Evolutionary conservation across 2,888 invertebrate species (phyloP), one percentile per base, ranked within the genome.

Genomic region (Leistus spinibarbis): DNA sequence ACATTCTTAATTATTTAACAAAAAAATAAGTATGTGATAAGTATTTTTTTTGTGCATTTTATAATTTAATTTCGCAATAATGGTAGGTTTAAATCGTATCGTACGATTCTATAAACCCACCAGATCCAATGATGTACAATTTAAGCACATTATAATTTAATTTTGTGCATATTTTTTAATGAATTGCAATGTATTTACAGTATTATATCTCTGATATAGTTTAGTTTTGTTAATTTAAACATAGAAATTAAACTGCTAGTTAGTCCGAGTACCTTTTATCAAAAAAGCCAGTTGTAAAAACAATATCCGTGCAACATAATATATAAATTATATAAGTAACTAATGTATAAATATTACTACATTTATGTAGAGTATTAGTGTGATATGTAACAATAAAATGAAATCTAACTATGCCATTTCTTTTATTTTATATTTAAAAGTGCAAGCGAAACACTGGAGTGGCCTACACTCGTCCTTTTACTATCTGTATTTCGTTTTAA

Each of bases 371-470:
- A 20, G 20, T 57, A 63, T 40, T 70, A 56, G 22, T 56, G 68
- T 68, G 17, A 56, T 68, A 63, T 63, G 63, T 63, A 70, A 70
- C 70, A 70, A 70, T 70, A 70, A 70, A 70, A 10, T 54, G 20
- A 56, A 56, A 23, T n/a, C 23, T 56, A 68, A 53, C 22, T 65
- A 65, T 22, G 54, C 5, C 24, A 19, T 19, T 53, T 16, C 2
- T 13, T 13, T 10, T 63, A 24, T 4, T 23, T 64, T 64, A 17
- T 64, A n/a, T 5, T n/a, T n/a, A n/a, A n/a, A n/a, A n/a, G n/a
- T n/a, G n/a, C n/a, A n/a, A n/a, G n/a, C n/a, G n/a, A n/a, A n/a
- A n/a, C n/a, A n/a, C n/a, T n/a, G n/a, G n/a, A n/a, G n/a, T n/a
- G n/a, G n/a, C n/a, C n/a, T n/a, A n/a, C n/a, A n/a, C n/a, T n/a